These are phyloP conservation scores for Leptarthrus brevirostris DNA, from an alignment of 2,888 invertebrate genomes.

Conservation along the genomic window DNA sequence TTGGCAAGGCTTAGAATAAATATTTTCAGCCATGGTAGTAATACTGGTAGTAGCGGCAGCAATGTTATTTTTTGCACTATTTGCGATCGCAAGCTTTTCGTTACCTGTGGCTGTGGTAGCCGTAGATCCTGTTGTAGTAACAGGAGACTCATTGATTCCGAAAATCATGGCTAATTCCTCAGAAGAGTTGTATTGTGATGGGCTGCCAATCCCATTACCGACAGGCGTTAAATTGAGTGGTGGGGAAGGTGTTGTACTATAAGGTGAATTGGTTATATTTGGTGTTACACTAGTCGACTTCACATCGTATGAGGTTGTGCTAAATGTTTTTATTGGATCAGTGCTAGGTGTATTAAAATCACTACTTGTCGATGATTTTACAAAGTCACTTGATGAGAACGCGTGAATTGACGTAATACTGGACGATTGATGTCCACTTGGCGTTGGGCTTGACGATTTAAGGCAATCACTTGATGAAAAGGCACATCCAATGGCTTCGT, in stretches of 20 bases:
- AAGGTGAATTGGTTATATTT: slow-evolving; percentile 59
- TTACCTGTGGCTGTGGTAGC: slow-evolving; percentile 58
- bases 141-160: slow-evolving; percentile 65
- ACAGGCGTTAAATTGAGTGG: slow-evolving; percentile 62
- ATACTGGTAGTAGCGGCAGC: slow-evolving; percentile 55
- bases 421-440: slow-evolving; percentile 63
- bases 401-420: slow-evolving; percentile 67
- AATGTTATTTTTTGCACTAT: slow-evolving; percentile 52
- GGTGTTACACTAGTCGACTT: slow-evolving; percentile 62
- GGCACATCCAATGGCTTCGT: slow-evolving; percentile 40
- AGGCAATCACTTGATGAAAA: slow-evolving; percentile 66
- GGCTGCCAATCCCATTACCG: slow-evolving; percentile 54
- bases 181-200: slow-evolving; percentile 74
- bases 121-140: slow-evolving; percentile 54
- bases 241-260: slow-evolving; percentile 60
- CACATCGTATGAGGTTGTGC: slow-evolving; percentile 67
- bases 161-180: slow-evolving; percentile 75
- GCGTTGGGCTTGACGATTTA: slow-evolving; percentile 65
- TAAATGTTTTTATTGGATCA: slow-evolving; percentile 67
- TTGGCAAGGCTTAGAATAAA: slow-evolving; percentile 46
- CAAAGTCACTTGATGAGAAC: slow-evolving; percentile 66
- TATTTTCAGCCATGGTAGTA: slow-evolving; percentile 55
- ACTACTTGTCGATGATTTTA: slow-evolving; percentile 67
- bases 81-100: slow-evolving; percentile 55
- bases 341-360: slow-evolving; percentile 62